Base-by-base conservation (phyloP, 2,888 invertebrate species). In the Drosophila subquinaria region DNA sequence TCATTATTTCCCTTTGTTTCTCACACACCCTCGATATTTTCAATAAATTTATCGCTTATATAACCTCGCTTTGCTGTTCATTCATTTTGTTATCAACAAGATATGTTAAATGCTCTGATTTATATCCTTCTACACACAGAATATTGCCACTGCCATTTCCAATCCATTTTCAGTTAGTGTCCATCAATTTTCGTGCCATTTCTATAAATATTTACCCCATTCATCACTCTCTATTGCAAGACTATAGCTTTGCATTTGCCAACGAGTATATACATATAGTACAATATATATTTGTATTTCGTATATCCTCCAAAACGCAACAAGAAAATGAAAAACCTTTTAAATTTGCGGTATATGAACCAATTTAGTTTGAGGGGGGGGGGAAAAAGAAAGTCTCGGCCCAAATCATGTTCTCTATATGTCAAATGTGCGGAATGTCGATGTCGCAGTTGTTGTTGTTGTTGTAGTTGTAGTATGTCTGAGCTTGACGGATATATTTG, bases 341-440 rank as follows among this genome's bases (percentile, higher is more conserved):
- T 63, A 45, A 63, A 56, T 53, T 61, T 61, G 33, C 17, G 48
- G 53, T 40, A 45, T 50, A 40, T 35, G 52, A 48, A 73, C 52
- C 48, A 43, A 67, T 51, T 20, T 5, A 47, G 20, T 9, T 35
- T n/a, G 0, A 27, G 23, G 23, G 13, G n/a, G 3, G n/a, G 20
- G n/a, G 5, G 23, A 4, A n/a, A 27, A 15, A 9, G 17, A n/a
- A 42, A 50, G 40, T 42, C n/a, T 65, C 50, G 52, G 65, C 69
- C 74, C 66, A 69, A 76, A 69, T 78, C 79, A 59, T 78, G 78
- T 76, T 57, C 66, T 56, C 60, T 56, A 63, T 69, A 63, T 76
- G 66, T 67, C 65, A 75, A 69, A 65, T 53, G 70, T 69, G 69
- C 68, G 68, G 60, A 61, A 56, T 59, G 67, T 62, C 69, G 64